Base-by-base conservation (phyloP, 2,888 invertebrate genomes). In the Pheosia tremula region DNA sequence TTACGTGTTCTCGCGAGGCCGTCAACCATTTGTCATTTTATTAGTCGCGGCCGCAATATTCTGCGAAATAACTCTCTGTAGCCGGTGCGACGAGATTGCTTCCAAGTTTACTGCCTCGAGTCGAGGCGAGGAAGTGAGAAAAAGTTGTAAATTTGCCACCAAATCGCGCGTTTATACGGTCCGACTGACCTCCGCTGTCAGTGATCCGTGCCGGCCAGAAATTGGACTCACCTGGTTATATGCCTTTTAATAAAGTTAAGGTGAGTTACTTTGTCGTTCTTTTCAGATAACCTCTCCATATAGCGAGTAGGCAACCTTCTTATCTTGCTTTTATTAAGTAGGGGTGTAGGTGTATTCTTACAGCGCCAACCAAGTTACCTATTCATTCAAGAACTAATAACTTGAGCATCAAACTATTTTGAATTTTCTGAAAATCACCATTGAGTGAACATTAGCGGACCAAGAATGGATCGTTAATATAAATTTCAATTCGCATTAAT, bases 111-210 rank as follows among this genome's bases (percentile, higher is more conserved):
- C 88, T 86, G 85, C 90, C 86, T 76, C 82, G 80, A 82, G 79
- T 84, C 78, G 83, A 84, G 84, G 84, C 83, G 83, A 69, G 74
- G 75, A 84, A 81, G 82, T 78, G 85, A 85, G 89, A 90, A 90
- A 90, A 90, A 89, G 89, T 91, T 91, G 91, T 92, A 92, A 91
- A 91, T 91, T 92, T 89, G 85, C 85, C 84, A 77, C 83, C 87
- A 87, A 91, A 92, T 90, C 87, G 89, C 83, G 84, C 89, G 85
- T 90, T 91, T 90, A 88, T 91, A 88, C 90, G 84, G 84, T 86
- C 87, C 82, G 73, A 85, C 86, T 91, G 90, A 90, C 90, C 91
- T 84, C 82, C 83, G 81, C 80, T 75, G 77, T 75, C 80, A 75
- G 82, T 88, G 84, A 85, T 87, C 83, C 79, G 77, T 76, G 81